Base-by-base conservation (phyloP, 2,888 invertebrate genomes). In the Cryptus viduatorius region DNA sequence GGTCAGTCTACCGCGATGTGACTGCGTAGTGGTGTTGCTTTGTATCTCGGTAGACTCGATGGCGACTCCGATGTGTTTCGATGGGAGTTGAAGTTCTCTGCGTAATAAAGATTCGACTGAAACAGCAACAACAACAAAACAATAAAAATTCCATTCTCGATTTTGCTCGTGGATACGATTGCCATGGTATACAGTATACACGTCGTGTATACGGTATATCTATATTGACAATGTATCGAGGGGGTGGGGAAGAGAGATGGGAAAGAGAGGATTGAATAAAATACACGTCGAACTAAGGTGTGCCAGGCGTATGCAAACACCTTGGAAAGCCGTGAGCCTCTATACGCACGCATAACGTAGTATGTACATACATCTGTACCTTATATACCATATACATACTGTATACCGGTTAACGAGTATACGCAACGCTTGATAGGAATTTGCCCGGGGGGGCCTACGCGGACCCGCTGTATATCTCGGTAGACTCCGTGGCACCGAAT, bases 401-500 rank as follows among this genome's bases (percentile, higher is more conserved):
- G 53, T 72, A 77, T 83, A 82, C 82, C 82, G 83, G 85, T 85
- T 85, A 83, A 83, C 85, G 85, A 85, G 84, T 78, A 79, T 83
- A 81, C 81, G 81, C 80, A 85, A 81, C 64, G 78, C 79, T 81
- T 73, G 81, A 86, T 85, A 85, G 86, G 86, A 87, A 87, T 87
- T 87, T 79, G 84, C 86, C 86, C 64, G 67, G 65, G 29, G 79
- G 83, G 79, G 79, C 73, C 80, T 79, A 64, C 75, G 78, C 72
- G 82, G 71, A 79, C 78, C 59, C 82, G 75, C 82, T 75, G 69
- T 82, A 79, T 83, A 79, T 84, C 86, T 72, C 56, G 83, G 86
- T 83, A 88, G 87, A 92, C 92, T 91, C 89, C 87, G 88, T 90
- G 92, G 91, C 91, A 92, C 91, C 92, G 88, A 89, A 78, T 78